Evolutionary conservation across 2,113 vertebrate genomes (phyloP), one percentile per base, ranked within the genome.

Genomic region (Strigops habroptila): DNA sequence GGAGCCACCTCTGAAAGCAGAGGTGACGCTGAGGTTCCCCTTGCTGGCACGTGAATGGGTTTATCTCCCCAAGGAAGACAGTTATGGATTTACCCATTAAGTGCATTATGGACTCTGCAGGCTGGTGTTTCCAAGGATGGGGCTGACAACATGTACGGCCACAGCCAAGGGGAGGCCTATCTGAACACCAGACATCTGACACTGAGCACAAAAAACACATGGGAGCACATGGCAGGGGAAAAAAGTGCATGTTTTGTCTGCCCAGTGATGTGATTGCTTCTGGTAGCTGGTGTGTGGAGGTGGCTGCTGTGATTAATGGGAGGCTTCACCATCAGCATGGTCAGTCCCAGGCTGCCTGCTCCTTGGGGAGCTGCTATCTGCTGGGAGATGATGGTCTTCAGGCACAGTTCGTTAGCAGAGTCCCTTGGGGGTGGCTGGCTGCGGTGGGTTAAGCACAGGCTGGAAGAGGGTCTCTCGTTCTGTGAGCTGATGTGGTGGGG

Each of bases 321-420:
- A 73, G 78, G 48, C 69, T 80, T 88, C 65, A 76, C 23, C 59
- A 37, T 22, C 27, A 19, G 44, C 67, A 57, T 31, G 1, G 0
- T 24, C 0, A 7, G 69, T 84, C 24, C 79, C 28, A 19, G 52
- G 76, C 63, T 76, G 55, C 17, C 30, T 21, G 49, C 35, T 79
- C 57, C 62, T 23, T 14, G 11, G 16, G 71, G 86, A 84, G 53
- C 28, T 78, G 55, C 63, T 91, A 11, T 95, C 89, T 90, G 75
- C 52, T 41, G 70, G 18, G 44, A 69, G 75, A 60, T n/a, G 86
- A 90, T 64, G 77, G 70, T 86, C 91, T 37, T 95, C 95, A 91
- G 49, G 65, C 51, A 78, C 91, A 76, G 92, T 28, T 96, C 57
- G 1, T 96, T 92, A 91, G 77, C 76, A 91, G 75, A 73, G 73